These are phyloP conservation scores for Drosophila paramelanica DNA, from an alignment of 2,888 invertebrate genomes.

Conservation along the genomic window DNA sequence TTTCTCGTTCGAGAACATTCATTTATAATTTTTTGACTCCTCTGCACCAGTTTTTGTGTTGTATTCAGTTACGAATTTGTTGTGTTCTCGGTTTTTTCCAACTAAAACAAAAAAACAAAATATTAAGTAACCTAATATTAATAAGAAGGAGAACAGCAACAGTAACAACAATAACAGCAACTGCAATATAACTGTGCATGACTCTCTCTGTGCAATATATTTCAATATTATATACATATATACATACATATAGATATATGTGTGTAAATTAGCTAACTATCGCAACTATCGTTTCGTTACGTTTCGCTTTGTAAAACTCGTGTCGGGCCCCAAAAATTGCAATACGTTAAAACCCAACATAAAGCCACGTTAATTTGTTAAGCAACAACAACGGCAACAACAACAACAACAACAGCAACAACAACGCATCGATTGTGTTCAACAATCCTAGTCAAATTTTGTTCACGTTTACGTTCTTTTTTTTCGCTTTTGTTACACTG, in stretches of 20 bases:
- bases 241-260: constrained; percentile 13
- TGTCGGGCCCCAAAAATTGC: constrained; percentile 40
- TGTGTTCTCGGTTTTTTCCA: constrained; percentile 81
- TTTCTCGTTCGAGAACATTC: constrained; percentile 84
- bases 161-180: constrained; percentile 24
- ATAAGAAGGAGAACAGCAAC: constrained; percentile 13
- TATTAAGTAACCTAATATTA: constrained; percentile 9
- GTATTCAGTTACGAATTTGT: constrained; percentile 82
- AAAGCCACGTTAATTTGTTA: constrained; percentile 17
- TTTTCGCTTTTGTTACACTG: constrained; percentile 42
- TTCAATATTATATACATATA: constrained; percentile 9
- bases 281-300: constrained; percentile 45
- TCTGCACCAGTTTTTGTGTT: constrained; percentile 83
- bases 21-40: constrained; percentile 84
- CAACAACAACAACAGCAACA: constrained; percentile 26
- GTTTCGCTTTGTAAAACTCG: constrained; percentile 30
- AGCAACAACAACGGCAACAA: constrained; percentile 19
- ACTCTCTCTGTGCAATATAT: constrained; percentile 52
- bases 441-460: constrained; percentile 43
- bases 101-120: constrained; percentile 38
- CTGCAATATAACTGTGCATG: constrained; percentile 49
- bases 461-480: constrained; percentile 11
- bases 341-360: constrained; percentile 22
- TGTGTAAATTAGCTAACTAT: constrained; percentile 25
- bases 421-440: constrained; percentile 44